Base-by-base conservation (phyloP, 2,113 vertebrate species). In the Chaetura pelagica region DNA sequence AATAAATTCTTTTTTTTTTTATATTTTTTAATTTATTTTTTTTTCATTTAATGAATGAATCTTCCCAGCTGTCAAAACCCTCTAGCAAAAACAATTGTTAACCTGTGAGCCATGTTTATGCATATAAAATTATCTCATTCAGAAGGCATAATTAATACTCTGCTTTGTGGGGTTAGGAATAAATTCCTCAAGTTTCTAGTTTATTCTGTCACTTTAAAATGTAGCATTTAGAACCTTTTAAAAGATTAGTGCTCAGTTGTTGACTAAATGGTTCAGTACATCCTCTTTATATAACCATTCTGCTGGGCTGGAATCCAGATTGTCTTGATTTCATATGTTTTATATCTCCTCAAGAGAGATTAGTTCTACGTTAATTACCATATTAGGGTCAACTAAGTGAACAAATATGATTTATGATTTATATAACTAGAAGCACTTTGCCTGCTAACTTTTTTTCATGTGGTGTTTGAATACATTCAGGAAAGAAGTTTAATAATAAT, bases 361-460 rank as follows among this genome's bases (percentile, higher is more conserved):
- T 94, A 97, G 92, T 95, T 95, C 88, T 66, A 32, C 85, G 80
- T 90, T 97, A 97, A 97, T 97, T 97, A 96, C 42, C 61, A 79
- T 84, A 91, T 86, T 87, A 86, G 27, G 95, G 96, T 97, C 94
- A 92, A 14, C 67, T 71, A 61, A 87, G 75, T 94, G 95, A 93
- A 77, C 46, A 86, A 75, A 85, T 68, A 69, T 64, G 13, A 55
- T 74, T 67, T 94, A 8, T 77, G 30, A 55, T 63, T 95, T 95
- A 93, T 71, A 58, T 87, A 97, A 95, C 59, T 55, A 67, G 80
- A 62, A 66, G 32, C 57, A 63, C 20, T 74, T 89, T 62, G 85
- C 55, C 15, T 78, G 29, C 24, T 74, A 57, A 52, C 24, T 61
- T 42, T 61, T 42, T 71, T 48, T 83, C 1, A 26, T 59, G 7